Base-by-base conservation (phyloP, 2,888 invertebrate genomes). In the Eupeodes luniger region DNA sequence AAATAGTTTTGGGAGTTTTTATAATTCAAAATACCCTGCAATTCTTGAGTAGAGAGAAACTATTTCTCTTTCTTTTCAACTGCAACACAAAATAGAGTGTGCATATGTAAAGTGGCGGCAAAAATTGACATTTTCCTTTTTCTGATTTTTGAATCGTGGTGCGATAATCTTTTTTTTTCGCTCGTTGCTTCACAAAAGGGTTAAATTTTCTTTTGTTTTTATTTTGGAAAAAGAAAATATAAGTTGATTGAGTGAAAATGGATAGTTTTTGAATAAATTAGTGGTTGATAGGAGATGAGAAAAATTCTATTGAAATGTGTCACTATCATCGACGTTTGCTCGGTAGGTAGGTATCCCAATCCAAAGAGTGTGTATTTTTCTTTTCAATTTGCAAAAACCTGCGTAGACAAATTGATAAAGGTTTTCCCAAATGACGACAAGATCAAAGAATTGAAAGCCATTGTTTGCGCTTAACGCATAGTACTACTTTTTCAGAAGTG, bases 71-170 rank as follows among this genome's bases (percentile, higher is more conserved):
- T 82, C 69, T 79, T 69, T 61, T 47, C 64, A 44, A 69, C 57
- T 79, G 86, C 86, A 79, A 78, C 84, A 70, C 40, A 59, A 80
- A 59, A 80, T 40, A 47, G 36, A 74, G 83, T 64, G 44, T 88
- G 85, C 84, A 81, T 27, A 27, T 69, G 53, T 66, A 88, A 88
- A 85, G 85, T 88, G 88, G 88, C 88, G 88, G 88, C 88, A 88
- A 88, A 88, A 85, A 49, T 81, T 40, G 62, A 79, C 27, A 77
- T 66, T 72, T 74, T 64, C 12, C 59, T 47, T 72, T 27, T 27
- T 27, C 27, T 27, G 27, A 27, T 27, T 27, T 27, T 47, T 47
- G 72, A 72, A 59, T 72, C 34, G 59, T 57, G 70, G 70, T 70
- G 72, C 47, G 47, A 72, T 72, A 72, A 70, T 70, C 14, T 49